phyloP scores from a whole-genome alignment of 2,113 vertebrate genomes.

The Urocolius indicus region DNA sequence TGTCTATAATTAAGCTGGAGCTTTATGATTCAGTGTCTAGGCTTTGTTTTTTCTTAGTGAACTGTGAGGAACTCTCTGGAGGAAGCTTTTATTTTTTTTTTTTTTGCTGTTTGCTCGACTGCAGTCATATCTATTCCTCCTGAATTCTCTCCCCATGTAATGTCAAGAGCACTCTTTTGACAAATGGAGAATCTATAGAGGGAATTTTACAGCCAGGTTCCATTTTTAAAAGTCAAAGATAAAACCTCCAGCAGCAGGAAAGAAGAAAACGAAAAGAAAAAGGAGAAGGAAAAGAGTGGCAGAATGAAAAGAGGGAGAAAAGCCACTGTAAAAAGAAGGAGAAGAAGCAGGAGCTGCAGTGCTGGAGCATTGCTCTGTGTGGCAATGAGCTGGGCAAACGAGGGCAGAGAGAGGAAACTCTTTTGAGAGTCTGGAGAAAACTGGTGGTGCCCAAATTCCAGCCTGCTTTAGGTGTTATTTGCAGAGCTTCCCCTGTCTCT shows the following conservation, averaged over 20 bases:
- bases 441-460: fast-evolving
- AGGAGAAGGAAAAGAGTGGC: not conserved
- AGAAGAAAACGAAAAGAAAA: not conserved
- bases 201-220: slow-evolving; percentile 44
- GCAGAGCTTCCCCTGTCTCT: not conserved
- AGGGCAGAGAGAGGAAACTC: not conserved
- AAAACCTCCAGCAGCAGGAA: not conserved
- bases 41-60: slow-evolving; percentile 54
- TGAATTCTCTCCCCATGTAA: slow-evolving; percentile 17
- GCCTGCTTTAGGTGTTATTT: fast-evolving
- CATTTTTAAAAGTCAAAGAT: slow-evolving; percentile 47
- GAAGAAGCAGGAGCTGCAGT: not conserved
- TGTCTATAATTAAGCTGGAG: slow-evolving; percentile 35
- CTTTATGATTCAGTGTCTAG: slow-evolving; percentile 42
- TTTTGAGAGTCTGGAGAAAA: not conserved
- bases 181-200: slow-evolving; percentile 58
- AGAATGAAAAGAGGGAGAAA: not conserved
- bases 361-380: not conserved
- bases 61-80: slow-evolving; percentile 29
- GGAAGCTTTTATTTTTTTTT: no score
- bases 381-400: not conserved
- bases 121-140: slow-evolving; percentile 32
- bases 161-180: slow-evolving; percentile 29
- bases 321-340: not conserved
- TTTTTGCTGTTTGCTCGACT: slow-evolving; percentile 35